Evolutionary conservation across 2,797 vertebrate genomes (phyloP).

Genomic region (Parauchenoglanis ngamensis): DNA sequence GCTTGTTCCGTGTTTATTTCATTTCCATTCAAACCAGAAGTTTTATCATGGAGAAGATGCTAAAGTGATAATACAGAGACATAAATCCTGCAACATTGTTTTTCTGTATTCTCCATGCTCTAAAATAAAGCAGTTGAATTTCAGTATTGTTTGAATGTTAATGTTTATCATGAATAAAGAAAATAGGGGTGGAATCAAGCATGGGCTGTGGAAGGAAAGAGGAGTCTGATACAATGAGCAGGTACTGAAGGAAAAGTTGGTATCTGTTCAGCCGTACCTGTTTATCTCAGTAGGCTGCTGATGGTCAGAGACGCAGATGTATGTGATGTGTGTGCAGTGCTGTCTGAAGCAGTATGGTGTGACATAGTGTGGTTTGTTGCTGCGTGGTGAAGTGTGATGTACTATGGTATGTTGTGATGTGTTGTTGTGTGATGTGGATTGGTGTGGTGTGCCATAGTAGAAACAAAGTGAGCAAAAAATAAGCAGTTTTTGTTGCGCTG

Average conservation of each 20-base stretch:
- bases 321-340: too few species aligned
- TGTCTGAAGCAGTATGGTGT: too few species aligned
- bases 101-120: not conserved
- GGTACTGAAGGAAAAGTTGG: too few species aligned
- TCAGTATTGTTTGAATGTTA: not conserved
- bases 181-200: not conserved
- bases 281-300: too few species aligned
- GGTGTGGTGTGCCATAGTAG: too few species aligned
- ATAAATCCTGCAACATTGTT: not conserved
- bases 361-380: too few species aligned
- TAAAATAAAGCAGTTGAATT: not conserved
- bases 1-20: too few species aligned
- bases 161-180: not conserved
- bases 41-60: not conserved
- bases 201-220: not conserved
- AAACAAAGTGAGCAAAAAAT: too few species aligned
- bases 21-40: too few species aligned
- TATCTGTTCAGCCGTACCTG: too few species aligned
- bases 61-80: not conserved
- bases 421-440: not conserved
- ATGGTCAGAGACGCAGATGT: too few species aligned
- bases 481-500: not conserved
- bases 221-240: too few species aligned
- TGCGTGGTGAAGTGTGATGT: not conserved
- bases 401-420: not conserved